These are phyloP conservation scores for Poliocrania exsul DNA, from an alignment of 2,797 vertebrate genomes.

Conservation along the genomic window DNA sequence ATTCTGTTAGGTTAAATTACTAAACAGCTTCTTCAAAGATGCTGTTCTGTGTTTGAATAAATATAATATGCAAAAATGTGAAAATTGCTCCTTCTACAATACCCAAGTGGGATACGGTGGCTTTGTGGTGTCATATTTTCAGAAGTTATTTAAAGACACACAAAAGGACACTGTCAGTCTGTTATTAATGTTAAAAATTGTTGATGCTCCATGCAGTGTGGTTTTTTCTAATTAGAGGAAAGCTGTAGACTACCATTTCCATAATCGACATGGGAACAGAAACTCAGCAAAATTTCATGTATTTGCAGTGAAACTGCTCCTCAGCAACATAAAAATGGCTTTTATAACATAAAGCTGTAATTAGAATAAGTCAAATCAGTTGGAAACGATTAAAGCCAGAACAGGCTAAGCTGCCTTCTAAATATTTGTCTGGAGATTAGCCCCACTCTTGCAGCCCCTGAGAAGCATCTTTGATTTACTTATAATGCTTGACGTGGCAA, in stretches of 20 bases:
- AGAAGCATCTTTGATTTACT: constrained; percentile 82
- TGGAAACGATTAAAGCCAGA: constrained; percentile 82
- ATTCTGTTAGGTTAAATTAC: constrained; percentile 48
- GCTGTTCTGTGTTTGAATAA: constrained; percentile 9
- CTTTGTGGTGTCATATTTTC: constrained; percentile 54
- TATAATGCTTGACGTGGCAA: constrained; percentile 73
- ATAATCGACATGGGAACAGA: constrained; percentile 79
- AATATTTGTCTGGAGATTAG: constrained; percentile 85
- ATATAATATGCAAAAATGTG: constrained; percentile 33
- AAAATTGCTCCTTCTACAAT: neutral
- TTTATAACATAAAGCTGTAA: constrained; percentile 84
- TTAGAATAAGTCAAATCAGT: constrained; percentile 87
- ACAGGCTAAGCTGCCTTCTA: constrained; percentile 80
- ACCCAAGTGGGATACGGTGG: constrained; percentile 3
- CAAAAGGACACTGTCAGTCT: constrained; percentile 68
- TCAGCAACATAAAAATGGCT: constrained; percentile 81
- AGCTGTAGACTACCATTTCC: constrained; percentile 76
- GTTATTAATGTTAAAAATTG: constrained; percentile 80
- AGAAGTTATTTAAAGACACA: constrained; percentile 63
- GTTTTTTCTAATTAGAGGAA: constrained; percentile 84
- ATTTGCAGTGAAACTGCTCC: constrained; percentile 79
- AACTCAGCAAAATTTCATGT: constrained; percentile 80
- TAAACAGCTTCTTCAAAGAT: constrained; percentile 46
- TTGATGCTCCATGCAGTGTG: constrained; percentile 76
- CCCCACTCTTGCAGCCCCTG: constrained; percentile 70